A percentile compares a stretch with the other conserved stretches of the same genome.
Evolutionary conservation across 2,113 vertebrate genomes (phyloP).

Genomic region (Prunella himalayana): DNA sequence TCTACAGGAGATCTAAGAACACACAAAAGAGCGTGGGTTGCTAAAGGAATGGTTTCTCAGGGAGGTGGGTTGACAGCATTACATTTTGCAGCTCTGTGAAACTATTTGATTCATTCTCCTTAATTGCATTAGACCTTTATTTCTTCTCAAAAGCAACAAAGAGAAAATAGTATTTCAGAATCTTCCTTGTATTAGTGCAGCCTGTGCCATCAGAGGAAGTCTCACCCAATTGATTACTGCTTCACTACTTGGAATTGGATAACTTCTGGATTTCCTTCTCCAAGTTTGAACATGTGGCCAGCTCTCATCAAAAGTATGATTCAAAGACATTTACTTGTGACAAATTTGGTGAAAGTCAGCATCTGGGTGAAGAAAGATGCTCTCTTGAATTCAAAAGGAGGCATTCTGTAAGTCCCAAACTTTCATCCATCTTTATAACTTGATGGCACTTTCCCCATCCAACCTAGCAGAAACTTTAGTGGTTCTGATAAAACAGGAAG

Average conservation of each 20-base stretch:
- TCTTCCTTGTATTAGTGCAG: not conserved
- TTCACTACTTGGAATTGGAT: not conserved
- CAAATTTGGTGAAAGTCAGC: not conserved
- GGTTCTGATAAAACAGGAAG: not conserved
- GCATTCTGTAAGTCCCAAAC: not conserved
- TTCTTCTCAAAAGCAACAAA: not conserved
- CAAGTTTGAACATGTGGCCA: not conserved
- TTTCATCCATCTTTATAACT: not conserved
- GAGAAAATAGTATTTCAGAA: not conserved
- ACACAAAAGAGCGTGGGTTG: not conserved
- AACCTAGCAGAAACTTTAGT: not conserved
- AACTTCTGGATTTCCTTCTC: not conserved
- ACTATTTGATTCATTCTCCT: slow-evolving; percentile 35
- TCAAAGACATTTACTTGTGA: not conserved
- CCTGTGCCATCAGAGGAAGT: not conserved
- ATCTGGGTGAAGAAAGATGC: not conserved
- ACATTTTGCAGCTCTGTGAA: not conserved
- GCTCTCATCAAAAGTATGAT: not conserved
- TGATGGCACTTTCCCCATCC: not conserved
- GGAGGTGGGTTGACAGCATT: slow-evolving; percentile 9
- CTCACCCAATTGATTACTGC: not conserved
- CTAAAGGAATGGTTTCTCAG: not conserved
- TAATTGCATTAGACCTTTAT: not conserved
- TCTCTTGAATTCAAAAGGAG: not conserved
- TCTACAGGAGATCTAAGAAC: slow-evolving; percentile 3